phyloP scores from a whole-genome alignment of 1,140 invertebrate genomes.

The Brachionus calyciflorus region DNA sequence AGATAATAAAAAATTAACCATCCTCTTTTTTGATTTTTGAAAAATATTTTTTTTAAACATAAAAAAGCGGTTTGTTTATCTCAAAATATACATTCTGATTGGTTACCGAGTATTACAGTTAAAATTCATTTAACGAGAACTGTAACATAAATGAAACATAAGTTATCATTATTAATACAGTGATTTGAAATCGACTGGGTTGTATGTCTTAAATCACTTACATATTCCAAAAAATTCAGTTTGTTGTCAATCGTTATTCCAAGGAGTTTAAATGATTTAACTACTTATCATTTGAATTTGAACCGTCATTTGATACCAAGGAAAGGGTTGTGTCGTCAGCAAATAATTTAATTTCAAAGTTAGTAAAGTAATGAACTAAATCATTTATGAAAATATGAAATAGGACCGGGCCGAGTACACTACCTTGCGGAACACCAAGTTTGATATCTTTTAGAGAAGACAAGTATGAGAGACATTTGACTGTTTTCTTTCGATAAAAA shows the following conservation, averaged over 20 bases:
- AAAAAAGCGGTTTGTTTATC: too few species aligned
- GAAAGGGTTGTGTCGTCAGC: background rate
- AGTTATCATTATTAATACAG: too few species aligned
- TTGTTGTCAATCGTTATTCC: background rate
- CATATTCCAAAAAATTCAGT: background rate
- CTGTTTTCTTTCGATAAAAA: background rate
- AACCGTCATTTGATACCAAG: background rate
- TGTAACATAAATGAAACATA: too few species aligned
- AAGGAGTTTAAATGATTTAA: background rate
- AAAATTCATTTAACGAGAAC: too few species aligned
- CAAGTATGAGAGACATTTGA: background rate
- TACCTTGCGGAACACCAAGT: constrained; percentile 6
- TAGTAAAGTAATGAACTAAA: background rate
- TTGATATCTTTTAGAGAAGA: background rate
- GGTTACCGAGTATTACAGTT: too few species aligned
- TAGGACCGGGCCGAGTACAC: background rate
- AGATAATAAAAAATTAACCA: too few species aligned
- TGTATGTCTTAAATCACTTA: background rate
- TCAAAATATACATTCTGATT: too few species aligned
- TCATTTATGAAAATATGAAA: background rate
- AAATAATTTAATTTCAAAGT: background rate
- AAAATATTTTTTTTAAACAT: too few species aligned
- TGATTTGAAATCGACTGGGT: too few species aligned
- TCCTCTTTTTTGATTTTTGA: too few species aligned
- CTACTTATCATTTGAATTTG: background rate